phyloP scores from a whole-genome alignment of 2,113 vertebrate species.

The Trinectes maculatus region DNA sequence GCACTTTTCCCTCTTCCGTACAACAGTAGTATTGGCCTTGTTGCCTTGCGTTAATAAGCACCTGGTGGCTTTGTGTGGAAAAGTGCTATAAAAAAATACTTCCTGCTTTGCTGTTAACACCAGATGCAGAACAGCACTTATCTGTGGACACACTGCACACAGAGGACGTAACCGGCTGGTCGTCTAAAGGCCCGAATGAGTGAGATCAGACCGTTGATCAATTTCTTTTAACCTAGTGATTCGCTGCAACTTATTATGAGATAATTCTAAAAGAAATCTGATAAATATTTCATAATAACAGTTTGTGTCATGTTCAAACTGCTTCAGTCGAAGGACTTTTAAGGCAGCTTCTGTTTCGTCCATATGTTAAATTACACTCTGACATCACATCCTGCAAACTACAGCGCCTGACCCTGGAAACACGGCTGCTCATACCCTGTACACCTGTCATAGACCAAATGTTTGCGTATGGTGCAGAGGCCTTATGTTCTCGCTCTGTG shows the following conservation, averaged over 20 bases:
- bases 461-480: too few relatives aligned
- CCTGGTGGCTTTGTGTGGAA: slow-evolving; percentile 43
- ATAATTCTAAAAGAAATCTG: too few relatives aligned
- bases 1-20: too few relatives aligned
- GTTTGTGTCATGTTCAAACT: too few relatives aligned
- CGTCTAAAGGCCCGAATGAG: too few relatives aligned
- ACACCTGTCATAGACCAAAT: background rate
- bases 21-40: too few relatives aligned
- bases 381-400: slow-evolving; percentile 18
- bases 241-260: too few relatives aligned
- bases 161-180: slow-evolving; percentile 29
- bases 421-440: slow-evolving; percentile 13
- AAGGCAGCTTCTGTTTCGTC: slow-evolving; percentile 1
- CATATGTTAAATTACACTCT: slow-evolving; percentile 29
- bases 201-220: too few relatives aligned
- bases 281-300: too few relatives aligned
- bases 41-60: too few relatives aligned
- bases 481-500: slow-evolving; percentile 27
- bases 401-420: background rate
- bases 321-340: background rate
- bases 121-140: slow-evolving; percentile 44
- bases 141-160: slow-evolving; percentile 49
- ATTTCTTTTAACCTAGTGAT: too few relatives aligned
- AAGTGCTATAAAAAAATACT: slow-evolving; percentile 34
- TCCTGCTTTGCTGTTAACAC: slow-evolving; percentile 43